Conservation (phyloP, 2,113 vertebrate genomes). For the Chaetodon auriga region DNA sequence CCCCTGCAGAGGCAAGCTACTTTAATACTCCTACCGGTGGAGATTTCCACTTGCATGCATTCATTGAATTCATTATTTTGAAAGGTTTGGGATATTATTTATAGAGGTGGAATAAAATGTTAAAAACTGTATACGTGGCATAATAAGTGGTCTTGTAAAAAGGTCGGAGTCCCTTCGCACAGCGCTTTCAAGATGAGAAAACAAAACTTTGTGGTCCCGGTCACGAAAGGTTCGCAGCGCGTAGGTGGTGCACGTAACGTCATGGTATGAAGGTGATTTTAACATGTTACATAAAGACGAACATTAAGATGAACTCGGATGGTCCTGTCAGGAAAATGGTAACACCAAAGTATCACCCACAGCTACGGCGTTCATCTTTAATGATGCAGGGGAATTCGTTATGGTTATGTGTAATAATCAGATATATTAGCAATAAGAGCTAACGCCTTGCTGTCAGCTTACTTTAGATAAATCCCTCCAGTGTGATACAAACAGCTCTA, state of each 20-base stretch:
- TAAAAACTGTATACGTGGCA: conserved; percentile 41
- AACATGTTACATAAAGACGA: conserved; percentile 22
- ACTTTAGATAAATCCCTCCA: conserved; percentile 56
- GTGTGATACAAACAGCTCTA: conserved; percentile 60
- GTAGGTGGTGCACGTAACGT: neutral
- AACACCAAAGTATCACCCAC: conserved; percentile 27
- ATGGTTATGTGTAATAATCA: conserved; percentile 61
- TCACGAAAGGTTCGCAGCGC: neutral
- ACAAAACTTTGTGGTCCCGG: conserved; percentile 20
- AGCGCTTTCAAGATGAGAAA: conserved; percentile 21
- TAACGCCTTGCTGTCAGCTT: conserved; percentile 60
- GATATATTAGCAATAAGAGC: conserved; percentile 59
- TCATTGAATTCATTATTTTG: conserved; percentile 67
- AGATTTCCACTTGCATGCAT: conserved; percentile 50
- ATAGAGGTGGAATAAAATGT: conserved; percentile 53
- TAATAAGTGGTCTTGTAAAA: conserved; percentile 28
- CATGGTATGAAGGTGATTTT: neutral
- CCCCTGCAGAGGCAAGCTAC: conserved; percentile 36
- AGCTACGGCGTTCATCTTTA: conserved; percentile 56
- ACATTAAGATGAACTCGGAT: neutral
- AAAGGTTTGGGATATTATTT: conserved; percentile 69
- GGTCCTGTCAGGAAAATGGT: conserved; percentile 17
- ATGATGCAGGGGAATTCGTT: conserved; percentile 47
- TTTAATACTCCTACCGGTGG: conserved; percentile 37
- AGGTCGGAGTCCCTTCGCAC: conserved; percentile 2